phyloP scores from a whole-genome alignment of 2,888 invertebrate species.

The Coremacera marginata region DNA sequence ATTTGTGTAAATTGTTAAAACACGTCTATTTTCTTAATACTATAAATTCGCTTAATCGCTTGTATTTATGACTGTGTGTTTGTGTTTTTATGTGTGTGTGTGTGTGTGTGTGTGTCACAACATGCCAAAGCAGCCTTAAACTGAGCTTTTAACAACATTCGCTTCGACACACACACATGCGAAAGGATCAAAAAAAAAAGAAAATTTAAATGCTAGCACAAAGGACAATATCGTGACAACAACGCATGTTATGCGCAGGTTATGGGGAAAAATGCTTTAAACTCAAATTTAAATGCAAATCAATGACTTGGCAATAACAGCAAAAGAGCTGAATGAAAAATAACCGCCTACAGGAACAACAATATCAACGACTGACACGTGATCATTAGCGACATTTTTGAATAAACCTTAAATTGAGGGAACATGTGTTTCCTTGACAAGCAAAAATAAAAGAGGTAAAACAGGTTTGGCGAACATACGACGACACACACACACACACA shows the following conservation, averaged over 20 bases:
- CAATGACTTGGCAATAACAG: neutral
- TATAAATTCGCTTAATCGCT: slow-evolving; percentile 21
- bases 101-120: neutral
- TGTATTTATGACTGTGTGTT: slow-evolving; percentile 3
- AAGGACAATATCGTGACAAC: neutral
- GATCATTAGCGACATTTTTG: slow-evolving; percentile 21
- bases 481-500: neutral
- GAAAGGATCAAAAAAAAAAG: neutral
- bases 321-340: neutral
- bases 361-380: slow-evolving; percentile 20
- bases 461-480: neutral
- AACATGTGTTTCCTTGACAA: slow-evolving; percentile 19
- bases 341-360: neutral
- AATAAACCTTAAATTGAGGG: slow-evolving; percentile 19
- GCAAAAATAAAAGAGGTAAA: neutral
- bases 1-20: neutral
- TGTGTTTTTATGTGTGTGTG: too few species aligned
- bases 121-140: neutral
- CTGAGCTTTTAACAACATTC: neutral
- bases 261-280: neutral
- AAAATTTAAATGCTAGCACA: neutral
- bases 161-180: neutral
- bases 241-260: neutral
- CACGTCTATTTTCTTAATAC: slow-evolving; percentile 17
- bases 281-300: slow-evolving; percentile 25